Evolutionary conservation across 2,113 vertebrate genomes (phyloP).

Genomic region (Alexandromys fortis): DNA sequence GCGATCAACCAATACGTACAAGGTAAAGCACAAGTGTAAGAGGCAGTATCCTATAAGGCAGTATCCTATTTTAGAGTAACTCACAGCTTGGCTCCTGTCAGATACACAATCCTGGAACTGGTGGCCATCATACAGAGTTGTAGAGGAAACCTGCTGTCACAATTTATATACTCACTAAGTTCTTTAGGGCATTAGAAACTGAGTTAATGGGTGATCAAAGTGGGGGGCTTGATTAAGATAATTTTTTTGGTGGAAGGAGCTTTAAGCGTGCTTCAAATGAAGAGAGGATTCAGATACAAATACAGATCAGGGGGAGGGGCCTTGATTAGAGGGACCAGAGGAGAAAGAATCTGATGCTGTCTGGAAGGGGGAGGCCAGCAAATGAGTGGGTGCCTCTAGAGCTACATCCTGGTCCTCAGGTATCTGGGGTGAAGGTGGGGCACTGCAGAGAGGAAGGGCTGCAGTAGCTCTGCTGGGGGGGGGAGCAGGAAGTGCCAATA

Average conservation of each 20-base stretch:
- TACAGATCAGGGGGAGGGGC: not conserved
- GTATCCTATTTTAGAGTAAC: not conserved
- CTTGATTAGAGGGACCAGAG: not conserved
- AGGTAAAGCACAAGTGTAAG: slow-evolving; percentile 37
- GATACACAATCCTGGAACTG: not conserved
- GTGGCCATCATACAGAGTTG: not conserved
- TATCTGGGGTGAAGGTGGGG: slow-evolving; percentile 42
- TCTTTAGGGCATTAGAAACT: not conserved
- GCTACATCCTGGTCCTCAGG: not conserved
- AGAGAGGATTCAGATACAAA: slow-evolving; percentile 49
- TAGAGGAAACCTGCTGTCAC: slow-evolving; percentile 4
- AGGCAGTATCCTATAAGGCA: not conserved
- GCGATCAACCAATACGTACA: not conserved
- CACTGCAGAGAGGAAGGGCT: slow-evolving; percentile 69
- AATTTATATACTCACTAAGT: not conserved
- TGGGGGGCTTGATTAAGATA: slow-evolving; percentile 6
- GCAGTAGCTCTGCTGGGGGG: slow-evolving; percentile 53
- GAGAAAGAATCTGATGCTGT: not conserved
- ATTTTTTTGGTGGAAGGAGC: slow-evolving; percentile 39
- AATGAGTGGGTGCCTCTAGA: slow-evolving; percentile 37
- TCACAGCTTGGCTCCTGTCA: slow-evolving; percentile 32
- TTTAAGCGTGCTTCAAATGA: slow-evolving; percentile 59
- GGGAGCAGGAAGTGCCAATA: not conserved
- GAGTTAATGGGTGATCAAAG: slow-evolving; percentile 30
- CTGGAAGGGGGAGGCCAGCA: slow-evolving; percentile 47